A percentile compares a stretch with the other conserved stretches of the same genome.
These are phyloP conservation scores for Falco rusticolus DNA, from an alignment of 2,797 vertebrate species.

Conservation along the genomic window DNA sequence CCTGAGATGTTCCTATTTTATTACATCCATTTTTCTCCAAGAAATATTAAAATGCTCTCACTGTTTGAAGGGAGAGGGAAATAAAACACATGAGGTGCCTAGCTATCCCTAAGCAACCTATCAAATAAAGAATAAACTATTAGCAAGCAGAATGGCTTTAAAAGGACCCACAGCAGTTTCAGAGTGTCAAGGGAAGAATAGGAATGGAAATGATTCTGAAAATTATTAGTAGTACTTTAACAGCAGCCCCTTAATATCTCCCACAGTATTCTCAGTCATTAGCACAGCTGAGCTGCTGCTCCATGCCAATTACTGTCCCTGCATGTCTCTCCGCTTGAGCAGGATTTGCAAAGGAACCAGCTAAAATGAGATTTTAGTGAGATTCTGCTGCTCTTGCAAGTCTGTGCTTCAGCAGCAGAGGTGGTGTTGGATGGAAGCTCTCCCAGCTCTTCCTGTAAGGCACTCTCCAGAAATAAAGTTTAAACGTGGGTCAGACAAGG, in stretches of 20 bases:
- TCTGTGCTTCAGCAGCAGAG: neutral
- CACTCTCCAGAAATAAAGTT: neutral
- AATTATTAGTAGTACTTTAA: slow-evolving; percentile 54
- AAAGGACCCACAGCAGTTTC: slow-evolving; percentile 44
- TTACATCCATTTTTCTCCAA: slow-evolving; percentile 64
- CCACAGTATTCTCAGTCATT: slow-evolving; percentile 21
- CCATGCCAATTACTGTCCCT: neutral
- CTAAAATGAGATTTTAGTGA: neutral
- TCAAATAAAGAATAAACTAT: slow-evolving; percentile 59
- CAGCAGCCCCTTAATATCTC: slow-evolving; percentile 44
- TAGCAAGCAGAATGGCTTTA: slow-evolving; percentile 19
- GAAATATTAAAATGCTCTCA: slow-evolving; percentile 54
- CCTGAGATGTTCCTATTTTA: slow-evolving; percentile 32
- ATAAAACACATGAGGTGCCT: neutral
- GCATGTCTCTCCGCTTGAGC: neutral
- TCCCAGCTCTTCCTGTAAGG: neutral
- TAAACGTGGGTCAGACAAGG: neutral
- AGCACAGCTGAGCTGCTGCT: neutral
- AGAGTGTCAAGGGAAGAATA: slow-evolving; percentile 34
- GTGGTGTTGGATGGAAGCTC: neutral
- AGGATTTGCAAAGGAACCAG: neutral
- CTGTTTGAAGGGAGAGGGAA: neutral
- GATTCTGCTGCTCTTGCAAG: neutral
- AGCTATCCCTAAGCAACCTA: slow-evolving; percentile 48
- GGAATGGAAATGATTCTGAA: slow-evolving; percentile 47